phyloP scores from a whole-genome alignment of 92 coral and sea anemone genomes.

The Actinostola sp. region DNA sequence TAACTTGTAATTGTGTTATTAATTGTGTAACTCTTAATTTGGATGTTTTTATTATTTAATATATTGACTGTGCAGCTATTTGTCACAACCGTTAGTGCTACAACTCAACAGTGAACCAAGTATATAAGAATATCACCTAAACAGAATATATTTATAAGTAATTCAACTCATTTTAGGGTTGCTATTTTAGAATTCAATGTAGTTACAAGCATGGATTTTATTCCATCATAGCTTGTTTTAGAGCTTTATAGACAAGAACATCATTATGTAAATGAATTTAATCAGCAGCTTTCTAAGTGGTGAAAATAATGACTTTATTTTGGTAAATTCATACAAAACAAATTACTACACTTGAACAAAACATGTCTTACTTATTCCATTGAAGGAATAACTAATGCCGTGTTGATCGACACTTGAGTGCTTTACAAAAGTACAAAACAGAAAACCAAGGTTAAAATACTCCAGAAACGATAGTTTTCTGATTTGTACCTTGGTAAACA shows the following conservation, averaged over 20 bases:
- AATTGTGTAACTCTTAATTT: neutral
- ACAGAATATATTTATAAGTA: conserved; percentile 7
- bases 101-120: neutral
- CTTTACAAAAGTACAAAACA: no score
- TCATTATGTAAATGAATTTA: neutral
- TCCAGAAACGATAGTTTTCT: no score
- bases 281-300: conserved; percentile 20
- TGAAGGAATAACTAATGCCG: no score
- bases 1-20: neutral
- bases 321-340: neutral
- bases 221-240: conserved; percentile 49
- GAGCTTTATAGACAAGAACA: conserved; percentile 12
- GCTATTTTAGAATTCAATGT: conserved; percentile 15
- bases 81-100: neutral
- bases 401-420: no score
- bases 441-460: no score
- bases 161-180: conserved; percentile 65
- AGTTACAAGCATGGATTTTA: conserved; percentile 10
- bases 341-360: neutral
- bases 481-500: no score
- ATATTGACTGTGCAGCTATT: conserved; percentile 9
- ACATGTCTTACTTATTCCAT: no score
- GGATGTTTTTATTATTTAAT: neutral
- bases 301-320: neutral
- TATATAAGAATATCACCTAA: no score